These are phyloP conservation scores for Furcula furcula DNA, from an alignment of 2,888 invertebrate species.

Conservation along the genomic window DNA sequence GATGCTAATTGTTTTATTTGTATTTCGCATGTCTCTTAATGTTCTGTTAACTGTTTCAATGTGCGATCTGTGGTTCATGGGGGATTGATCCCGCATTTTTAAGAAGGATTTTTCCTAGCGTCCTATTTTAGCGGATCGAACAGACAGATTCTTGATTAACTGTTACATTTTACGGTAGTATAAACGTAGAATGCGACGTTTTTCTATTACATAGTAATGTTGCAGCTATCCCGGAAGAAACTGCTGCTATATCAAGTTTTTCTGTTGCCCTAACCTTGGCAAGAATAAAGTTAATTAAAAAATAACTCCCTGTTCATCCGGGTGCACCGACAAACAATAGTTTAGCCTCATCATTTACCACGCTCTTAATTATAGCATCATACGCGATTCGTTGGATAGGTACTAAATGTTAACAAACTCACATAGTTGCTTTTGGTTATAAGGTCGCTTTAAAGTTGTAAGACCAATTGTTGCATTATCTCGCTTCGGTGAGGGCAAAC, in stretches of 20 bases:
- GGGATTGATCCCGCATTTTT: too few relatives aligned
- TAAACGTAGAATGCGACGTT: constrained; percentile 19
- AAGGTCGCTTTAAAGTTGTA: background rate
- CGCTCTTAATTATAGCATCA: constrained; percentile 14
- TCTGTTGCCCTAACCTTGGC: too few relatives aligned
- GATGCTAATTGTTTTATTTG: constrained; percentile 7
- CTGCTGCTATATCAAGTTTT: constrained; percentile 8
- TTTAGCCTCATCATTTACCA: constrained; percentile 5
- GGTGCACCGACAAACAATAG: constrained; percentile 16
- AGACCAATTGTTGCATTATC: too few relatives aligned
- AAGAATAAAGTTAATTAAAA: too few relatives aligned
- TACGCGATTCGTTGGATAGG: constrained; percentile 19
- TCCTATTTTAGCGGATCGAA: constrained; percentile 29
- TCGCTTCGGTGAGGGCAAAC: constrained; percentile 5
- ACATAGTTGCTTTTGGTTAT: constrained; percentile 1
- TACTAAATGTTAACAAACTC: constrained; percentile 7
- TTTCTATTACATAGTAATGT: constrained; percentile 12
- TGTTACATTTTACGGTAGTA: constrained; percentile 16
- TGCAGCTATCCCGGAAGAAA: constrained; percentile 15
- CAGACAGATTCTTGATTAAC: constrained; percentile 20
- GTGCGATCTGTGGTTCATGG: constrained; percentile 21
- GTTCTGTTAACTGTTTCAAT: constrained; percentile 15
- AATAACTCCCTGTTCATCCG: constrained; percentile 14
- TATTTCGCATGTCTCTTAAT: constrained; percentile 12
- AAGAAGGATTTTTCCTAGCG: constrained; percentile 29